Evolutionary conservation across 2,888 invertebrate species (phyloP).

Genomic region (Epirrhoe alternata): DNA sequence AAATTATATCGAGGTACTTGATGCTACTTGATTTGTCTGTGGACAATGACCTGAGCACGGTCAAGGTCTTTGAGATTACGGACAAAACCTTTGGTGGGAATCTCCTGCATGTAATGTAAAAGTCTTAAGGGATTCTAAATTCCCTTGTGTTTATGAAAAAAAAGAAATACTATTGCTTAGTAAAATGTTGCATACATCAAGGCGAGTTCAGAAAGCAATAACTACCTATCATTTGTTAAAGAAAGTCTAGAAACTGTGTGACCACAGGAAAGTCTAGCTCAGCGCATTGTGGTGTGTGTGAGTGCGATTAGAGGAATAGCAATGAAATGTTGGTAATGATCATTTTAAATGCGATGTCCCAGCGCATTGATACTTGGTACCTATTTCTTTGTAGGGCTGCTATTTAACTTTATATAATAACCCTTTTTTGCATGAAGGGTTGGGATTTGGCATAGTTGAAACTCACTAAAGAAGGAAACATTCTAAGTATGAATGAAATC

Average conservation of each 20-base stretch:
- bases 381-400: conserved; percentile 24
- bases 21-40: conserved; percentile 33
- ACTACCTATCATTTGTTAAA: conserved; percentile 15
- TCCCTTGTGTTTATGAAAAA: no score
- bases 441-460: no score
- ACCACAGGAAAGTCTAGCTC: conserved; percentile 36
- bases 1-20: conserved; percentile 30
- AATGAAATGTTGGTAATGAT: conserved; percentile 34
- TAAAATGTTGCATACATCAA: background rate
- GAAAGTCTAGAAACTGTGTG: conserved; percentile 41
- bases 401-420: background rate
- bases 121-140: background rate
- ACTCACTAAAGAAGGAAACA: no score
- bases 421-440: no score
- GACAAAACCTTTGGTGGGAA: background rate
- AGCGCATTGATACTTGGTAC: conserved; percentile 7
- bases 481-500: no score
- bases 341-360: conserved; percentile 40
- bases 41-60: conserved; percentile 31
- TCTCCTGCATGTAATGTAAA: no score
- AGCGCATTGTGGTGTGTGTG: conserved; percentile 23
- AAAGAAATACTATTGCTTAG: background rate
- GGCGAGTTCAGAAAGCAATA: conserved; percentile 19
- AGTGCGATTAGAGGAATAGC: conserved; percentile 34
- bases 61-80: conserved; percentile 16